Evolutionary conservation across 2,797 vertebrate genomes (phyloP), one percentile per base, ranked within the genome.

Genomic region (Etheostoma nigrum): DNA sequence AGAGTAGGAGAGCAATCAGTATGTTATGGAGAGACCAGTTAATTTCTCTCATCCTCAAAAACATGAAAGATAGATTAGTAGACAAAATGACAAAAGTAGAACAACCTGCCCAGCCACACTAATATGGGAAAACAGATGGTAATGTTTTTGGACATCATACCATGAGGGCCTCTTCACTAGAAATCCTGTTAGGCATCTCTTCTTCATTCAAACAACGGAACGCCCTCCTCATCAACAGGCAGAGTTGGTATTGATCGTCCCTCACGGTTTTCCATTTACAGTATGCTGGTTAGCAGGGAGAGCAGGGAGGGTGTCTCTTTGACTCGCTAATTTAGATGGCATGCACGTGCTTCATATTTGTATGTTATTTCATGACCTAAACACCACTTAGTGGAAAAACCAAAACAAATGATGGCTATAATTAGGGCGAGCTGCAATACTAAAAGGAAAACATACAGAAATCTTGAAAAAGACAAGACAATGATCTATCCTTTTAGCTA

Each of bases 251-350:
- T 92, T 74, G 82, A 93, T 87, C 60, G 67, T 74, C 81, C 79
- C 76, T 71, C 25, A 1, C 76, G 82, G 74, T 81, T 88, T 92
- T 91, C 83, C 78, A 90, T 90, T 88, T 87, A 86, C 82, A 91
- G 81, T 84, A 76, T 51, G 64, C 67, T 78, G 77, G 83, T 86
- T 81, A 73, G 78, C 69, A 85, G 42, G 44, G 72, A 85, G 70
- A 70, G 68, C 25, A 61, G 9, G 45, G 83, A 69, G 72, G 45
- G 79, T 67, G 64, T 66, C 74, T 64, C 19, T 63, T 27, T 55
- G 67, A 67, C 67, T 72, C 15, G 53, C 21, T 52, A 55, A 61
- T 30, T 13, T 55, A n/a, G 49, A 58, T 19, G 10, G 2, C 23
- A 57, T 7, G 18, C 16, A 42, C 6, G 12, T 4, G 40, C 2